Percentiles rank a stretch among this genome's conserved stretches.
Conservation (phyloP, 1,140 invertebrate species). For the Onthophagus taurus region DNA sequence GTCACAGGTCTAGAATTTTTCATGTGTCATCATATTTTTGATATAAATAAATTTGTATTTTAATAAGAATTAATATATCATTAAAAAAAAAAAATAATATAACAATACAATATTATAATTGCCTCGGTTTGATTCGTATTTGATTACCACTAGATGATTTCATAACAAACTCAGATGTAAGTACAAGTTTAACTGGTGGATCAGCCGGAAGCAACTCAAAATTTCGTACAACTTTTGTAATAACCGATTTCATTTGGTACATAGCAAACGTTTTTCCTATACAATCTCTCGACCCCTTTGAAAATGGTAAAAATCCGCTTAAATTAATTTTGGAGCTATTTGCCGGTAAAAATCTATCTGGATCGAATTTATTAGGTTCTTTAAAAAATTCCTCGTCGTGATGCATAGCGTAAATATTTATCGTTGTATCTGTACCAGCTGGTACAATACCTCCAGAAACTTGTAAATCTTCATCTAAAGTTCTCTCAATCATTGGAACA, state of each 20-base stretch:
- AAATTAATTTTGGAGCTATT: slow-evolving; percentile 39
- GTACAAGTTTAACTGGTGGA: slow-evolving; percentile 9
- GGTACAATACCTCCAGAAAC: slow-evolving; percentile 28
- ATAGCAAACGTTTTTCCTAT: slow-evolving; percentile 44
- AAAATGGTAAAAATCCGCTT: slow-evolving; percentile 55
- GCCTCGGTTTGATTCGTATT: slow-evolving; percentile 3
- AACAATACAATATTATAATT: not conserved
- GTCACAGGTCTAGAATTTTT: no score
- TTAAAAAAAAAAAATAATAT: no score
- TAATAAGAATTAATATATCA: no score
- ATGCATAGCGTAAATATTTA: slow-evolving; percentile 46
- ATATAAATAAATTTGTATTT: no score
- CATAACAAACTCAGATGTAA: slow-evolving; percentile 19
- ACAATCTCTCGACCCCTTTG: slow-evolving; percentile 53
- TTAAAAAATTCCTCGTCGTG: slow-evolving; percentile 49
- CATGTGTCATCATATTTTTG: no score
- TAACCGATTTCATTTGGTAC: slow-evolving; percentile 37
- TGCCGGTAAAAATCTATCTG: slow-evolving; percentile 55
- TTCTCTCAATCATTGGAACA: slow-evolving; percentile 53
- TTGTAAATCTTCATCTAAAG: slow-evolving; percentile 39
- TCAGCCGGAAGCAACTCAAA: slow-evolving; percentile 20
- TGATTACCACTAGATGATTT: slow-evolving; percentile 25
- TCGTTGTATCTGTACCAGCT: slow-evolving; percentile 27
- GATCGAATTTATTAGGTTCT: slow-evolving; percentile 55
- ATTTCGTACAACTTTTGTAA: slow-evolving; percentile 37